Conservation (phyloP, 2,888 invertebrate genomes). For the Trachelus troglodyta region DNA sequence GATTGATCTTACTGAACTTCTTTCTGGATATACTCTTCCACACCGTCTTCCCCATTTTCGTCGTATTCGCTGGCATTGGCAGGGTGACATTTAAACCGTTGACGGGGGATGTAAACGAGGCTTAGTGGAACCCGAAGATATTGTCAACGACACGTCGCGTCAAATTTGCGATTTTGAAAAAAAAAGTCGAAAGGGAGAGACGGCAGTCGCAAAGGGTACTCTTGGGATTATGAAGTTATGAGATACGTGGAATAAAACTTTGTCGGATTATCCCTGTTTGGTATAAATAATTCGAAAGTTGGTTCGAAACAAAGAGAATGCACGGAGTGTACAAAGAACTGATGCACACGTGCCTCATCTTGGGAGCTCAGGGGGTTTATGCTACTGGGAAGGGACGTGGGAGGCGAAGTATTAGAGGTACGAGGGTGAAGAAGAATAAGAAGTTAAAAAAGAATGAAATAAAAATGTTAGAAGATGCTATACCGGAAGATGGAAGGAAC, state of each 20-base stretch:
- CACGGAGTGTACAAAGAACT: slow-evolving; percentile 14
- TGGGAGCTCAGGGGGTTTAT: slow-evolving; percentile 12
- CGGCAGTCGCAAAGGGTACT: not conserved
- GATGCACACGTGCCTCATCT: slow-evolving; percentile 15
- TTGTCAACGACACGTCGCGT: not conserved
- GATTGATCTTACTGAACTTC: too few species aligned
- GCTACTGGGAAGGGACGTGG: not conserved
- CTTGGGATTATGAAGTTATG: not conserved
- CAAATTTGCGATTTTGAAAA: slow-evolving; percentile 1
- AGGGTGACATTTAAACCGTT: not conserved
- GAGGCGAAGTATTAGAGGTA: not conserved
- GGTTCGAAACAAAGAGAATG: slow-evolving; percentile 23
- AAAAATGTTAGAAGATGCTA: slow-evolving; percentile 23
- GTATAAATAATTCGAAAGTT: slow-evolving; percentile 22
- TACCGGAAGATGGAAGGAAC: not conserved
- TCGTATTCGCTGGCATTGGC: not conserved
- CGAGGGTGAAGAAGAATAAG: not conserved
- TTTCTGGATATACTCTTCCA: too few species aligned
- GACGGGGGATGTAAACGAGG: not conserved
- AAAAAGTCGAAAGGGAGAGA: slow-evolving; percentile 14
- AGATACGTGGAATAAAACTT: not conserved
- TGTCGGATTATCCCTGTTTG: not conserved
- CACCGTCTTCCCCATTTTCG: too few species aligned
- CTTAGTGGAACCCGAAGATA: not conserved
- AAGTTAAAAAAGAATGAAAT: slow-evolving; percentile 11